Evolutionary conservation across 2,888 invertebrate genomes (phyloP), one percentile per base, ranked within the genome.

Genomic region (Podabrus alpinus): DNA sequence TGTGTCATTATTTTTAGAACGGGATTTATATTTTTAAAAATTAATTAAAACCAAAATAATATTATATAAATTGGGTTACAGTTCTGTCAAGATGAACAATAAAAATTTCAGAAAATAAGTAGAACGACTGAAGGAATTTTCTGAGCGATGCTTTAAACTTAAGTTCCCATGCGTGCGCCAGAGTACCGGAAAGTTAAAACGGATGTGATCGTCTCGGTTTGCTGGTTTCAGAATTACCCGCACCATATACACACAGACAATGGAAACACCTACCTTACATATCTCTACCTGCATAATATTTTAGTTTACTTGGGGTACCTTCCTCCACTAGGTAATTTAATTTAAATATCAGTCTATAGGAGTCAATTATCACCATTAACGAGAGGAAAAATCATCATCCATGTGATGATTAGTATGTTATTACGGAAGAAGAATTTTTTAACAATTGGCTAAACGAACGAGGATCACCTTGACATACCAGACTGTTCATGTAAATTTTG

Each of bases 121-220:
- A 45, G 17, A 64, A 64, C 16, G 15, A n/a, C 11, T 19, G 21
- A 21, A 64, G 62, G 62, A 64, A 64, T 60, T 24, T 69, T 60
- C 21, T 59, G 59, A 59, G 69, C 5, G 60, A 16, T 17, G 59
- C 15, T 24, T 59, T 66, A 24, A 70, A 70, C 17, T 64, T 64
- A 62, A 19, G 77, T 80, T 80, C 79, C 80, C 80, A 80, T 80
- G 80, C 79, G 79, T 80, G 80, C 75, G 76, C 76, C 77, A 73
- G 74, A 71, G 73, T 80, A 85, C 85, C 85, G 85, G 85, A 85
- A 85, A 83, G 82, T 81, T 80, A 78, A 81, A 82, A 79, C 85
- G 85, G 85, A 85, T 84, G 84, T 84, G 84, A 80, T 80, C 80
- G 85, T 84, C 82, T 81, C 84, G 85, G 81, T 83, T 80, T 78